Percentiles rank a stretch among this genome's conserved stretches.
Evolutionary conservation across 1,140 invertebrate species (phyloP).

Genomic region (Drosophila subobscura): DNA sequence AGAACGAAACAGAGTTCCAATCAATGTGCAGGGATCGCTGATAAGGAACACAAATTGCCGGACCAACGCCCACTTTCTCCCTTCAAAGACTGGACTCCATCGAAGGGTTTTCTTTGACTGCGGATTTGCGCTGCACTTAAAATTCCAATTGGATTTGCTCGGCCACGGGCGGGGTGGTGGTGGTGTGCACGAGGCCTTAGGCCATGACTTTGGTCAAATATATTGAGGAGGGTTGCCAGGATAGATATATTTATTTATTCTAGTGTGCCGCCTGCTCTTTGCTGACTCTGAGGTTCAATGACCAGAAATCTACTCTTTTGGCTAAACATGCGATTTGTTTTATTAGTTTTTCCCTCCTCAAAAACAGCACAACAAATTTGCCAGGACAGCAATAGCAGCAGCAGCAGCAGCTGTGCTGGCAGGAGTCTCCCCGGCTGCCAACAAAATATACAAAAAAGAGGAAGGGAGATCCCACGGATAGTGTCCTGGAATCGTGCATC

Average conservation of each 20-base stretch:
- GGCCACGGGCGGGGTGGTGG: too few relatives aligned
- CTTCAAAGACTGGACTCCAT: constrained; percentile 10
- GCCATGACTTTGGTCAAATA: constrained; percentile 36
- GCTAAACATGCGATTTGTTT: constrained; percentile 79
- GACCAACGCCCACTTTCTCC: constrained; percentile 58
- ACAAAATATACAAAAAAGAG: constrained; percentile 44
- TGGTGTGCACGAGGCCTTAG: constrained; percentile 42
- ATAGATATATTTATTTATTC: neutral
- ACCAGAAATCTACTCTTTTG: constrained; percentile 66
- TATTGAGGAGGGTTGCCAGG: constrained; percentile 28
- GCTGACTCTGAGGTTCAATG: constrained; percentile 53
- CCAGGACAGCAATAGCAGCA: constrained; percentile 21
- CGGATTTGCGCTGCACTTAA: constrained; percentile 72
- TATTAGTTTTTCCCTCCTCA: constrained; percentile 62
- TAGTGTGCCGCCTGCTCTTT: too few relatives aligned
- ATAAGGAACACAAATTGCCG: constrained; percentile 73
- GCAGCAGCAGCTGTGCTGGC: constrained; percentile 62
- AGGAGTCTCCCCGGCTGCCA: constrained; percentile 41
- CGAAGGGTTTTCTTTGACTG: constrained; percentile 35
- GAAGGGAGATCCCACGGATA: constrained; percentile 22
- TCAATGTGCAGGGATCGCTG: constrained; percentile 61
- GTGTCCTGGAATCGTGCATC: constrained; percentile 43
- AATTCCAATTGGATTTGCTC: constrained; percentile 58
- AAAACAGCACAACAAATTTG: constrained; percentile 57
- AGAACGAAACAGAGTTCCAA: constrained; percentile 47